Conservation (phyloP, 2,113 vertebrate species). For the Lucifuga dentata region DNA sequence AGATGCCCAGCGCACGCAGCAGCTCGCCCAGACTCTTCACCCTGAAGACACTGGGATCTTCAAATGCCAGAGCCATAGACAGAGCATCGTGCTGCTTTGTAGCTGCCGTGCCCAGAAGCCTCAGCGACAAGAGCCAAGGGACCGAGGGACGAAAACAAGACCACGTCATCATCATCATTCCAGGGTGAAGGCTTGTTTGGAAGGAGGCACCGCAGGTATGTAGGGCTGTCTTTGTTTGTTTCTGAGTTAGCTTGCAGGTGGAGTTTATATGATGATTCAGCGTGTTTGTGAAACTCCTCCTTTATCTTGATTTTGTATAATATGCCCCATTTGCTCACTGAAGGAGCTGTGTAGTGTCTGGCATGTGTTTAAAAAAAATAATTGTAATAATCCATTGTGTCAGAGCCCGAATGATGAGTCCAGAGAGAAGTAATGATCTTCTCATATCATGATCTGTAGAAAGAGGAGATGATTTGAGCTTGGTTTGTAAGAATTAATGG, state of each 20-base stretch:
- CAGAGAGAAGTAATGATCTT: neutral
- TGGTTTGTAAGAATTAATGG: too few species aligned
- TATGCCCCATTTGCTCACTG: neutral
- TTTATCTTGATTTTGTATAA: neutral
- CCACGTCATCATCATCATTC: slow-evolving; percentile 50
- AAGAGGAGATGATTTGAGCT: too few species aligned
- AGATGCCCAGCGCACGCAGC: slow-evolving; percentile 80
- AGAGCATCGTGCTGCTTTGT: slow-evolving; percentile 8
- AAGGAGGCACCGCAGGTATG: neutral
- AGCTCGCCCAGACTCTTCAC: slow-evolving; percentile 83
- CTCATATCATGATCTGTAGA: slow-evolving; percentile 5
- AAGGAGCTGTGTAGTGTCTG: neutral
- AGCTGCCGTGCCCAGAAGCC: slow-evolving; percentile 28
- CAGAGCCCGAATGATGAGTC: neutral
- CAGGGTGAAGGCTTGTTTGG: too few species aligned
- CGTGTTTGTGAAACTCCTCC: too few species aligned
- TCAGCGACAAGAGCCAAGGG: slow-evolving; percentile 46
- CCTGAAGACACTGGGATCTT: slow-evolving; percentile 82
- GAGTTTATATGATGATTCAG: neutral
- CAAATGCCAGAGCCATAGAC: slow-evolving; percentile 66
- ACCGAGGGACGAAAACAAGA: slow-evolving; percentile 43
- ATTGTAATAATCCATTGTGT: neutral
- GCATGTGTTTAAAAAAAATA: neutral
- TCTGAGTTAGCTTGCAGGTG: neutral
- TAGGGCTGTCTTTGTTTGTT: neutral